phyloP scores from a whole-genome alignment of 2,797 vertebrate species.

The Eulemur albifrons region DNA sequence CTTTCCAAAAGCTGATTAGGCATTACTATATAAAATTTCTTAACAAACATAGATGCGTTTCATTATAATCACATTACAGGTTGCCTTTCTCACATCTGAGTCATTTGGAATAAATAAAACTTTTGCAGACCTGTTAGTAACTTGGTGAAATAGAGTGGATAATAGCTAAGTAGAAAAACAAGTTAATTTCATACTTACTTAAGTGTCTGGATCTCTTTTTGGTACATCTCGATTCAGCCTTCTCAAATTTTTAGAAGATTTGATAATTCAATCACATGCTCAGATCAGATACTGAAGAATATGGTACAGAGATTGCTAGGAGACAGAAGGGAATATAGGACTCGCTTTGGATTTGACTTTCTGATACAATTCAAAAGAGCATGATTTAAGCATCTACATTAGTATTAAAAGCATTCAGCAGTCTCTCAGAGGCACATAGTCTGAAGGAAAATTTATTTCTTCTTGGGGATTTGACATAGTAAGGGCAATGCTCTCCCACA shows the following conservation, averaged over 20 bases:
- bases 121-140: not conserved
- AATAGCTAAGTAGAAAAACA: not conserved
- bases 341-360: conserved; percentile 6
- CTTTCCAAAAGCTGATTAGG: conserved; percentile 50
- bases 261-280: not conserved
- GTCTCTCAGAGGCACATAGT: not conserved
- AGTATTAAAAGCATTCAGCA: not conserved
- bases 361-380: not conserved
- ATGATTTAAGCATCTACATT: not conserved
- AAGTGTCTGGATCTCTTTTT: not conserved
- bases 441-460: not conserved
- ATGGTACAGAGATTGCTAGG: not conserved
- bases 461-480: not conserved
- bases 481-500: not conserved
- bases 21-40: conserved; percentile 34
- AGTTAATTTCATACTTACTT: conserved; percentile 4
- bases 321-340: not conserved
- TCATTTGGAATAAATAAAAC: not conserved
- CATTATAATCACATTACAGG: not conserved
- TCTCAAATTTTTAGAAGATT: not conserved
- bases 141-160: not conserved
- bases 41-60: conserved; percentile 29
- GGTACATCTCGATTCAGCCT: not conserved
- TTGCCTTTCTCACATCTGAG: not conserved
- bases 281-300: not conserved